These are phyloP conservation scores for Phortica magna DNA, from an alignment of 2,888 invertebrate species.

Conservation along the genomic window DNA sequence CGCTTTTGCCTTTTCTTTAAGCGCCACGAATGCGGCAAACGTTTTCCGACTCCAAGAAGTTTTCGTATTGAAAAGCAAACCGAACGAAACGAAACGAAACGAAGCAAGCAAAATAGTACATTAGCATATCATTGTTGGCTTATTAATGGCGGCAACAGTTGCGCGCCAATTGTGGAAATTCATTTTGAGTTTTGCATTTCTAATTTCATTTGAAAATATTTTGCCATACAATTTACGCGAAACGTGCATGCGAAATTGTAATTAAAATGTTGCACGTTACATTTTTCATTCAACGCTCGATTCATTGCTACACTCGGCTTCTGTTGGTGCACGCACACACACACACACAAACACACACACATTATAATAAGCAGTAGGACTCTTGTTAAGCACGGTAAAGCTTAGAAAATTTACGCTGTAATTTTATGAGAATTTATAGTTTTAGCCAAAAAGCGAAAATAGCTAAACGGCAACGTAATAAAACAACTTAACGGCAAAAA, in stretches of 20 bases:
- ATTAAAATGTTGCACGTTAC: constrained; percentile 14
- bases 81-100: neutral
- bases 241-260: constrained; percentile 31
- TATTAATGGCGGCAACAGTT: constrained; percentile 15
- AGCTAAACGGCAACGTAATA: neutral
- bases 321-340: neutral
- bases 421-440: neutral
- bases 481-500: neutral
- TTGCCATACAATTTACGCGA: constrained; percentile 20
- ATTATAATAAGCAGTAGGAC: neutral
- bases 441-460: neutral
- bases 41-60: too few species aligned
- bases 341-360: too few species aligned
- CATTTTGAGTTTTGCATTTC: constrained; percentile 29
- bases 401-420: neutral
- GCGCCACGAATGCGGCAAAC: neutral
- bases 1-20: neutral
- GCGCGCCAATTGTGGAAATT: constrained; percentile 5
- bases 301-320: too few species aligned
- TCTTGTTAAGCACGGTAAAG: neutral
- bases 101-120: too few species aligned
- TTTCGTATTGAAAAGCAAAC: constrained; percentile 14
- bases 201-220: constrained; percentile 10
- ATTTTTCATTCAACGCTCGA: neutral
- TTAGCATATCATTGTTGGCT: constrained; percentile 2